Percentiles rank a stretch among this genome's conserved stretches.
These are phyloP conservation scores for Pilophorus perplexus DNA, from an alignment of 2,888 invertebrate genomes.

Conservation along the genomic window DNA sequence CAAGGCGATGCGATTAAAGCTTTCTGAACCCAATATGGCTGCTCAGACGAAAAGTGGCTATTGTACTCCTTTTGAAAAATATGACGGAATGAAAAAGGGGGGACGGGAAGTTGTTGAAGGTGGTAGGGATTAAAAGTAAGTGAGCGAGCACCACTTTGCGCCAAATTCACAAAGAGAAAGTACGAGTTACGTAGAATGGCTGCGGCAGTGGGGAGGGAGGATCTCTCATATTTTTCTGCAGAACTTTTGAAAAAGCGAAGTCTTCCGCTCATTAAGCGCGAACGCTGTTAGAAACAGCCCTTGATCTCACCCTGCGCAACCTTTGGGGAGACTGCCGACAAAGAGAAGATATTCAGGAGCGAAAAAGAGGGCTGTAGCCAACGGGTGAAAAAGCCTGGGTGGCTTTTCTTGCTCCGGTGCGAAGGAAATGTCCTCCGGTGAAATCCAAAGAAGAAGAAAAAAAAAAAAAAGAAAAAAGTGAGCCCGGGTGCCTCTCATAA, in stretches of 20 bases:
- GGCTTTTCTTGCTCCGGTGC: constrained; percentile 10
- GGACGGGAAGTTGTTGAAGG: neutral
- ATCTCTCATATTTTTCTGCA: constrained; percentile 25
- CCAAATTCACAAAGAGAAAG: constrained; percentile 14
- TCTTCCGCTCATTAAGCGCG: constrained; percentile 33
- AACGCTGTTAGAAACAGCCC: constrained; percentile 31
- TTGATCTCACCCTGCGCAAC: constrained; percentile 28
- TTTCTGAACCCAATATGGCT: too few relatives aligned
- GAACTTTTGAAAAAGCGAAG: constrained; percentile 21
- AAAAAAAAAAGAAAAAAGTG: neutral
- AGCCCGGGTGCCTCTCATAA: neutral
- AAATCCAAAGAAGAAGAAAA: constrained; percentile 18
- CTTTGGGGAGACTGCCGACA: constrained; percentile 10
- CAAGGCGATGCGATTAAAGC: too few relatives aligned
- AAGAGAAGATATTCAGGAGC: constrained; percentile 10
- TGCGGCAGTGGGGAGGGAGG: neutral
- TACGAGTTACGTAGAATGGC: neutral
- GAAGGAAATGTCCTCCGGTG: constrained; percentile 19
- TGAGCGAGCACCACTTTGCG: constrained; percentile 20
- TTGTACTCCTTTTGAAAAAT: constrained; percentile 11
- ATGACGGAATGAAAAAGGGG: neutral
- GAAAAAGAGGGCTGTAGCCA: neutral
- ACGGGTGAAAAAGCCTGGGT: neutral
- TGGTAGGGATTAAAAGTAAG: constrained; percentile 2
- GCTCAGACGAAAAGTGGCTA: neutral